Conservation (phyloP, 2,113 vertebrate genomes). For the Hydrochoerus hydrochaeris region DNA sequence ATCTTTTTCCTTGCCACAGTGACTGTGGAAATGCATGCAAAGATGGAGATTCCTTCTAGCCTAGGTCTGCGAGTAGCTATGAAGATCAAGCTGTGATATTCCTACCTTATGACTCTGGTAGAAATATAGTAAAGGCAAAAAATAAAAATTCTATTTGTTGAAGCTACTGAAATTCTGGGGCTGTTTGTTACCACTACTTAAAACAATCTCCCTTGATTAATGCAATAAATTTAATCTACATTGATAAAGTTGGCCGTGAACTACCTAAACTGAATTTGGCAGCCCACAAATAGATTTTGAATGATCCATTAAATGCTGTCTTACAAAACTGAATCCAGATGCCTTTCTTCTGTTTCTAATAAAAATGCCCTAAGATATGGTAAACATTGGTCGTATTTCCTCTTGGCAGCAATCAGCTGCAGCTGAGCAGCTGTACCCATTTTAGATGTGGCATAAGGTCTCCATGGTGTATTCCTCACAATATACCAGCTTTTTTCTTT, state of each 20-base stretch:
- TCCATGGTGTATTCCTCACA: background rate
- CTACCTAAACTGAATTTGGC: background rate
- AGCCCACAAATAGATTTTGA: background rate
- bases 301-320: background rate
- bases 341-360: background rate
- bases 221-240: background rate
- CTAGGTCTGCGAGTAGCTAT: background rate
- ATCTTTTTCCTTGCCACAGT: background rate
- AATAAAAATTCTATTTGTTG: background rate
- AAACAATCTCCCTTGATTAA: background rate
- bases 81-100: background rate
- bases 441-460: background rate
- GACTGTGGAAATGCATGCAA: background rate
- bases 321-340: background rate
- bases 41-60: background rate
- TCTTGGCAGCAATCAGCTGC: background rate
- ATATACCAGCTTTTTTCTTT: background rate
- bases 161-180: background rate
- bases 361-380: background rate
- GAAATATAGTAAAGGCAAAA: background rate
- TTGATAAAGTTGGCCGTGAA: background rate
- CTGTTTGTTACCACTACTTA: background rate
- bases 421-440: background rate
- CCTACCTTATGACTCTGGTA: background rate
- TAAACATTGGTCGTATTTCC: background rate